Base-by-base conservation (phyloP, 1,140 invertebrate genomes). In the Melitaea cinxia region DNA sequence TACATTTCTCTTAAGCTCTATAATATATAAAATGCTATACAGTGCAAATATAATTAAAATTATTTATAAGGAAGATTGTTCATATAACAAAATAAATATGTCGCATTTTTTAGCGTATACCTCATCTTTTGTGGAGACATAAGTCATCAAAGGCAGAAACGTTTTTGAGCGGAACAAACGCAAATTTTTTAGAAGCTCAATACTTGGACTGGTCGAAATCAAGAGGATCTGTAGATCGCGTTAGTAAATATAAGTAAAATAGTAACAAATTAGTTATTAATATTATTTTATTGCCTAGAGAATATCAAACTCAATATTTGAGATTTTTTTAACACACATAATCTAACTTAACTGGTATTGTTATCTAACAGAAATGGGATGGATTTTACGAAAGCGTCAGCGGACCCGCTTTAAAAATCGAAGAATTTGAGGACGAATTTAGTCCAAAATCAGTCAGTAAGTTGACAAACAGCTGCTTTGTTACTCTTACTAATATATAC, bases 291-390 rank as follows among this genome's bases (percentile, higher is more conserved):
- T n/a, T n/a, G n/a, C n/a, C n/a, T n/a, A n/a, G n/a, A n/a, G n/a
- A n/a, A n/a, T n/a, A n/a, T n/a, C n/a, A n/a, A n/a, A n/a, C n/a
- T n/a, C n/a, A n/a, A n/a, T n/a, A n/a, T n/a, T n/a, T n/a, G n/a
- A 28, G 26, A 28, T 28, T 28, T 28, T 28, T 28, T 3, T 4
- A 28, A 28, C 26, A 28, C 3, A 28, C 7, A 4, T 3, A 3
- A 28, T 28, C 7, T 28, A 28, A 28, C 7, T 28, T 28, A 28
- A 28, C 26, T 28, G 26, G n/a, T 10, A 4, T 14, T 4, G 0
- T 35, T 59, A 62, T 80, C 9, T 4, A n/a, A 47, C 56, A 89
- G 62, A 91, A 91, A 0, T 93, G 92, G 92, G 84, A 91, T 28
- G 56, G 70, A 3, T 91, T 91, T 58, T 93, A 92, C 66, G 77